phyloP scores from a whole-genome alignment of 1,140 invertebrate species.

The Anagrus nilaparvatae region DNA sequence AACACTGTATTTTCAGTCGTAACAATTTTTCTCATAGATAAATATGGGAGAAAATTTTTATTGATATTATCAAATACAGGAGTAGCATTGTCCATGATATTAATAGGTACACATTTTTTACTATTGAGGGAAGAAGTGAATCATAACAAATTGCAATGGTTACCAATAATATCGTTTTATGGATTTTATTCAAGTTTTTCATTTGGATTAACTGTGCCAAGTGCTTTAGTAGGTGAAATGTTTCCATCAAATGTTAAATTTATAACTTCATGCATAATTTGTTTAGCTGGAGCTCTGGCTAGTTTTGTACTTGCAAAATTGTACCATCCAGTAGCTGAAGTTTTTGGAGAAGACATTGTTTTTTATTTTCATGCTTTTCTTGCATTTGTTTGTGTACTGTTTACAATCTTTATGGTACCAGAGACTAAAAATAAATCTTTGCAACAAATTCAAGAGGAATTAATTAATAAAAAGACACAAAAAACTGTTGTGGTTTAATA shows the following conservation, averaged over 20 bases:
- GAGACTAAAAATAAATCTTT: constrained; percentile 75
- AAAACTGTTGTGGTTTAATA: too few species aligned
- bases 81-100: constrained; percentile 41
- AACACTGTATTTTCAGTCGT: constrained; percentile 49
- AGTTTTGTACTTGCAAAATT: constrained; percentile 64
- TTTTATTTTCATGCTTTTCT: constrained; percentile 16
- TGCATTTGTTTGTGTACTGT: constrained; percentile 51
- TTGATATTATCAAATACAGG: constrained; percentile 49
- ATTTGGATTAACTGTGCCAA: constrained; percentile 58
- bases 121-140: constrained; percentile 29
- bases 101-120: constrained; percentile 52
- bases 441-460: constrained; percentile 28
- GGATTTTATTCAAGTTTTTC: constrained; percentile 11
- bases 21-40: constrained; percentile 56
- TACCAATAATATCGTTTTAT: constrained; percentile 16
- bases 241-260: constrained; percentile 58
- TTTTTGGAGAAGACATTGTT: constrained; percentile 36
- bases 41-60: constrained; percentile 54
- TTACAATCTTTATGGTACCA: constrained; percentile 53
- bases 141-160: too few species aligned
- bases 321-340: constrained; percentile 51
- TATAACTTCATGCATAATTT: constrained; percentile 54
- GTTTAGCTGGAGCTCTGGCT: constrained; percentile 56
- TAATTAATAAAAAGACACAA: constrained; percentile 3
- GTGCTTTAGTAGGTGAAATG: constrained; percentile 61